Evolutionary conservation across 2,888 invertebrate species (phyloP), one percentile per base, ranked within the genome.

Genomic region (Formica aserva): DNA sequence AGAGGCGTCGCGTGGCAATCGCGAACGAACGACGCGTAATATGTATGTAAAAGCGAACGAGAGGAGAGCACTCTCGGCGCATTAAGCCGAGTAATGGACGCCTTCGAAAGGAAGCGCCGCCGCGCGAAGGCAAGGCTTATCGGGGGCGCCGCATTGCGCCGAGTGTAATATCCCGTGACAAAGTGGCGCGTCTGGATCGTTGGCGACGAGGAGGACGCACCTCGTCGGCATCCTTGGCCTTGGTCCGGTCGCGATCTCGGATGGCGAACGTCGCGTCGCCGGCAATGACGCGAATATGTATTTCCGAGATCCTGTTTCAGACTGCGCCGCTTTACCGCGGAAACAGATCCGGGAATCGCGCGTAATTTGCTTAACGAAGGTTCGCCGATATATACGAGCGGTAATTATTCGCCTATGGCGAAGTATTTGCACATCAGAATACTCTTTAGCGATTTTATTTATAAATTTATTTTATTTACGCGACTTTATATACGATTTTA

Each of bases 71-170:
- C 32, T 32, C 15, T 89, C 87, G 90, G 91, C 91, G 91, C 91
- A 87, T 91, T 91, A 91, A 91, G 87, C 91, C 91, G 88, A 90
- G 91, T 91, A 91, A 91, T 91, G 87, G 91, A 86, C 85, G 89
- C 84, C 89, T 90, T 89, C 71, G 88, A 86, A 84, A 90, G 90
- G 89, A 90, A 90, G 86, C 85, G 45, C 86, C 80, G 82, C 74
- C 88, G 83, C 84, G 78, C 45, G 62, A 45, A 45, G 15, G 18
- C 45, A 18, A 35, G 45, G 72, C 72, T 80, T 80, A 80, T 80
- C 78, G 85, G 88, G 85, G 90, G 88, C 90, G 90, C 87, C 89
- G 86, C 85, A 8, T 52, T 83, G 84, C 83, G 83, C 83, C 83
- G 87, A 84, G 88, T 83, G 90, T 90, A 90, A 90, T 90, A 90